These are phyloP conservation scores for Lasioglossum vierecki DNA, from an alignment of 2,888 invertebrate genomes.

Conservation along the genomic window DNA sequence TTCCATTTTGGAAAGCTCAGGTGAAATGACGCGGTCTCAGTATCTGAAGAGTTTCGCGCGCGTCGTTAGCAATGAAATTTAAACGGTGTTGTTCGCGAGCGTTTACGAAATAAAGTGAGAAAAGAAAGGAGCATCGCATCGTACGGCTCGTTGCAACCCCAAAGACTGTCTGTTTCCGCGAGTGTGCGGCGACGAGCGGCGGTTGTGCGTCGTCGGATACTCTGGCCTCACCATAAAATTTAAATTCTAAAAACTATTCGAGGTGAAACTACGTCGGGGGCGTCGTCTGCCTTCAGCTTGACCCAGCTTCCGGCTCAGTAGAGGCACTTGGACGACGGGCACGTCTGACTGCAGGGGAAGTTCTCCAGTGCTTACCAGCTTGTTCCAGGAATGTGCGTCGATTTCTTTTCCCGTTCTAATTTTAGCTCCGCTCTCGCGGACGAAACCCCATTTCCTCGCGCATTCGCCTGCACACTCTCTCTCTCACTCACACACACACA, in stretches of 20 bases:
- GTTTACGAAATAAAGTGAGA: neutral
- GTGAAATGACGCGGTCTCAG: neutral
- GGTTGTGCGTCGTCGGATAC: neutral
- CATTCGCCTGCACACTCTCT: constrained; percentile 1
- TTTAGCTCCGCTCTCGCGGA: constrained; percentile 46
- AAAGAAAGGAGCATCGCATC: neutral
- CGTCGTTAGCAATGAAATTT: neutral
- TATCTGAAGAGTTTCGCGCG: neutral
- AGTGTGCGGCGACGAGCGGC: no score
- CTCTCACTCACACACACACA: neutral
- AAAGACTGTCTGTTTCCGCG: constrained; percentile 7
- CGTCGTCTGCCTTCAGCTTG: constrained; percentile 50
- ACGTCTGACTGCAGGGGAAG: constrained; percentile 71
- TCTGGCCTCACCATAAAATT: constrained; percentile 53
- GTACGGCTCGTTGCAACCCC: neutral
- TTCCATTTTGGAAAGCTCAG: neutral
- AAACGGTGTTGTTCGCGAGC: neutral
- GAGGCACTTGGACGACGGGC: constrained; percentile 64
- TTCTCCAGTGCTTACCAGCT: constrained; percentile 71
- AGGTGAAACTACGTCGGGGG: constrained; percentile 35
- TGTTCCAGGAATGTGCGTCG: constrained; percentile 76
- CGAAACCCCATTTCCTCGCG: constrained; percentile 44
- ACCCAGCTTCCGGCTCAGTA: constrained; percentile 62
- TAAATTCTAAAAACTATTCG: constrained; percentile 55
- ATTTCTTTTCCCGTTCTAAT: constrained; percentile 72